Evolutionary conservation across 2,888 invertebrate genomes (phyloP).

Genomic region (Suillia variegata): DNA sequence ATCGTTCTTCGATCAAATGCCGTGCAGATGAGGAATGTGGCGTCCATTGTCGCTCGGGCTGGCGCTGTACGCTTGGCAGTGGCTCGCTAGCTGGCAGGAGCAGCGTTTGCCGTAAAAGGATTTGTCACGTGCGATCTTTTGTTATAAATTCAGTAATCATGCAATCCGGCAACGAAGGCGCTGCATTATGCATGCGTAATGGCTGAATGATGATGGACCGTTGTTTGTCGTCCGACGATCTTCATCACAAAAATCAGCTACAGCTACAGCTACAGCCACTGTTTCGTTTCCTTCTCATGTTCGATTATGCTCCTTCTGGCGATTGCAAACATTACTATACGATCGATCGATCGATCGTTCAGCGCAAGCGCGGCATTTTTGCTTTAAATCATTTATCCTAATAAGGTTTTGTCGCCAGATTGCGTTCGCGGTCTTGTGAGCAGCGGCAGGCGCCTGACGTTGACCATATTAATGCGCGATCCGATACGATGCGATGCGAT

Average conservation of each 20-base stretch:
- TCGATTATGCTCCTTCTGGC: too few relatives aligned
- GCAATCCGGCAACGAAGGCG: conserved; percentile 39
- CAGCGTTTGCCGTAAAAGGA: conserved; percentile 54
- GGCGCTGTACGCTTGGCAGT: not conserved
- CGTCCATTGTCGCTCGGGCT: not conserved
- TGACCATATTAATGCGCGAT: conserved; percentile 38
- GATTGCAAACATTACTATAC: too few relatives aligned
- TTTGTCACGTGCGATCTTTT: conserved; percentile 62
- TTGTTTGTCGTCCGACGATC: not conserved
- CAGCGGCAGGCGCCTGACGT: conserved; percentile 39
- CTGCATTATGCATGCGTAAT: conserved; percentile 25
- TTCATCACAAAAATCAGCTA: conserved; percentile 27
- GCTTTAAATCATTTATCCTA: conserved; percentile 48
- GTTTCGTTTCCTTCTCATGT: too few relatives aligned
- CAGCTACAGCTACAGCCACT: conserved; percentile 8
- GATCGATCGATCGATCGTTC: conserved; percentile 21
- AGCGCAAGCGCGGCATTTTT: conserved; percentile 47
- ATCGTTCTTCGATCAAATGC: conserved; percentile 18
- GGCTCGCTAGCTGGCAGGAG: not conserved
- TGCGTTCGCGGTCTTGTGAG: conserved; percentile 19
- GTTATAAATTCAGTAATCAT: conserved; percentile 60
- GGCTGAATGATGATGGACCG: not conserved
- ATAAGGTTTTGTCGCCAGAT: conserved; percentile 47
- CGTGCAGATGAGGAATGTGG: conserved; percentile 22
- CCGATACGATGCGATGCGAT: conserved; percentile 7